Conservation (phyloP, 2,888 invertebrate genomes). For the Melitaea athalia region DNA sequence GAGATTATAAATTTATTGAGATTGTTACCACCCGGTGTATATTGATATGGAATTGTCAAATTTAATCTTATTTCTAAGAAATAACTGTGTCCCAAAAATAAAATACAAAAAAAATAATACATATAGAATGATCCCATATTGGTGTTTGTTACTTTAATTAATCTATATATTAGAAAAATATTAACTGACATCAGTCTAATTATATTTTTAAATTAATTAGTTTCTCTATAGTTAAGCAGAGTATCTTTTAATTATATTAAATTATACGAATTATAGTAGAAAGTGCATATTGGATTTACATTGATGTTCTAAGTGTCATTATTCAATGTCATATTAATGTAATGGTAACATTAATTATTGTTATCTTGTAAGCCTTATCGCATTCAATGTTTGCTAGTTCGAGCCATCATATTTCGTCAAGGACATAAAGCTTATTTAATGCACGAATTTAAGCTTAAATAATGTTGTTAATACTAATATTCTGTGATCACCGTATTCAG, state of each 20-base stretch:
- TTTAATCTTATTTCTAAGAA: conserved; percentile 55
- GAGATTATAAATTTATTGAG: conserved; percentile 75
- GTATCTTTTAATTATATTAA: conserved; percentile 63
- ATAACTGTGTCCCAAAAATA: conserved; percentile 58
- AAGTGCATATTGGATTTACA: conserved; percentile 62
- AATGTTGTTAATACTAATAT: conserved; percentile 51
- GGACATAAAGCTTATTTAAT: conserved; percentile 53
- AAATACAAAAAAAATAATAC: conserved; percentile 50
- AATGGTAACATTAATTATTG: conserved; percentile 49
- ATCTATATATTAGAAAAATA: conserved; percentile 67
- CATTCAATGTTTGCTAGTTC: conserved; percentile 51
- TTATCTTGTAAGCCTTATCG: conserved; percentile 62
- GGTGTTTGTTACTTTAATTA: conserved; percentile 67
- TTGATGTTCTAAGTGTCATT: conserved; percentile 72
- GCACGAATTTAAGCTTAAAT: conserved; percentile 51
- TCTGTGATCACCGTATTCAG: conserved; percentile 75
- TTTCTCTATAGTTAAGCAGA: conserved; percentile 70
- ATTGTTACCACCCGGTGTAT: conserved; percentile 78
- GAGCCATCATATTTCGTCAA: conserved; percentile 46
- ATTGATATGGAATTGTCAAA: conserved; percentile 59
- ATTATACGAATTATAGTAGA: conserved; percentile 61
- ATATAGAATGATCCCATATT: conserved; percentile 58
- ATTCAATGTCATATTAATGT: conserved; percentile 56
- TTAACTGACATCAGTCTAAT: conserved; percentile 64
- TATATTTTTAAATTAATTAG: conserved; percentile 63